Percentiles rank a stretch among this genome's conserved stretches.
These are phyloP conservation scores for Lepilemur ruficaudatus DNA, from an alignment of 2,797 vertebrate species.

Conservation along the genomic window DNA sequence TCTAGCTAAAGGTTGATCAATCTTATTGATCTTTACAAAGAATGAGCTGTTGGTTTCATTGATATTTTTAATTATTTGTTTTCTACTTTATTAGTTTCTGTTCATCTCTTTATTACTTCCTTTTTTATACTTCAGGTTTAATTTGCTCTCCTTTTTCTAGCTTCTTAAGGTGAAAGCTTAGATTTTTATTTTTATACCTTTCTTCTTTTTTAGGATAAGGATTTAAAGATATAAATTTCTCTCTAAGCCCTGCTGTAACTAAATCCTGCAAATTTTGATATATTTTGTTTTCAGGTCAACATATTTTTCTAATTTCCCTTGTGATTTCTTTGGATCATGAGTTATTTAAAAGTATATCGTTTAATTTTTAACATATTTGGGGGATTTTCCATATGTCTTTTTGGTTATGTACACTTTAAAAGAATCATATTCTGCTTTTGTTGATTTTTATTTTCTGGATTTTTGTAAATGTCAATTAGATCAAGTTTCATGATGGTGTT, in stretches of 20 bases:
- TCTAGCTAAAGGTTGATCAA: background rate
- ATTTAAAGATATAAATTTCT: background rate
- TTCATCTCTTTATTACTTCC: background rate
- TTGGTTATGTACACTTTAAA: too few species aligned
- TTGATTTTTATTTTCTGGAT: too few species aligned
- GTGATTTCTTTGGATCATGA: background rate
- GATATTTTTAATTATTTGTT: background rate
- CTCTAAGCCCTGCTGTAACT: background rate
- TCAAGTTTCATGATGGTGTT: too few species aligned
- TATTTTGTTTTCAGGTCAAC: background rate
- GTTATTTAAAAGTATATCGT: background rate
- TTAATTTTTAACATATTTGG: too few species aligned
- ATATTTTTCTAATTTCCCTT: background rate
- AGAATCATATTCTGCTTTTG: too few species aligned
- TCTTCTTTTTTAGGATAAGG: background rate
- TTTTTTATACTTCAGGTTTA: background rate
- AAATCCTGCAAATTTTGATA: background rate
- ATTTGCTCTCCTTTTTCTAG: background rate
- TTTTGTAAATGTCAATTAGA: too few species aligned
- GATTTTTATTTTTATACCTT: background rate
- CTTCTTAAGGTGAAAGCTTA: background rate
- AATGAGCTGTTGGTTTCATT: background rate
- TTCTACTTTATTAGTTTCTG: background rate
- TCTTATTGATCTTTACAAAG: background rate
- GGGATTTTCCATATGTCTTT: too few species aligned